Evolutionary conservation across 2,797 vertebrate species (phyloP).

Genomic region (Lophotriccus pileatus): DNA sequence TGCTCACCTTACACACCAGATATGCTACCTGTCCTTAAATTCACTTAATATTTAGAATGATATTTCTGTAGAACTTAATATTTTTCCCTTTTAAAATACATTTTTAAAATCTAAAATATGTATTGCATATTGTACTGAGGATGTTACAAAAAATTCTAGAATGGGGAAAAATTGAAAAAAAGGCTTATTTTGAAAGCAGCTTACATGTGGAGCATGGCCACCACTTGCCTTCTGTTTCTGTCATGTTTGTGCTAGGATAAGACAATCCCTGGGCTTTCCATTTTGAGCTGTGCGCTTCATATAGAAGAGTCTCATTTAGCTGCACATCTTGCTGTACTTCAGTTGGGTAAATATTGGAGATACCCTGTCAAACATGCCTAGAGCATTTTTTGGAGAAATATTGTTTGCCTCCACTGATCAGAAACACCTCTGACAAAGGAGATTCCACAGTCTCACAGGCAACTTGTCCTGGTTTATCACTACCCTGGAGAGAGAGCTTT

Average conservation of each 20-base stretch:
- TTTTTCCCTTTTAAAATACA: background rate
- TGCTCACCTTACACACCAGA: background rate
- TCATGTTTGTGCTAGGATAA: background rate
- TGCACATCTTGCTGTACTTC: background rate
- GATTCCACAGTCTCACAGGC: background rate
- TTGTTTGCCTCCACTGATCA: background rate
- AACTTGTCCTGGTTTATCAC: background rate
- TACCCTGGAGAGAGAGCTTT: background rate
- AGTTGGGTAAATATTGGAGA: background rate
- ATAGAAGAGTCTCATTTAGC: background rate
- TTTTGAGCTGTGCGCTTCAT: background rate
- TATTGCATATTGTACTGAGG: background rate
- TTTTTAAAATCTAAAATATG: background rate
- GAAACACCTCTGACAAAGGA: background rate
- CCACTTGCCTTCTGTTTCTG: background rate
- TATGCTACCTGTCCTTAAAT: background rate
- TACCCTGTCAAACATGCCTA: background rate
- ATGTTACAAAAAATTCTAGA: background rate
- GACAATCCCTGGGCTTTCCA: background rate
- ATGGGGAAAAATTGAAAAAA: background rate
- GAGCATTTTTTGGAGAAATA: background rate
- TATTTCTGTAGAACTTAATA: background rate
- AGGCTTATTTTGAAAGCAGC: background rate
- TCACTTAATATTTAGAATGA: background rate
- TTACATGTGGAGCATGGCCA: background rate